Conservation (phyloP, 2,797 vertebrate genomes). For the Onychomys leucogaster region DNA sequence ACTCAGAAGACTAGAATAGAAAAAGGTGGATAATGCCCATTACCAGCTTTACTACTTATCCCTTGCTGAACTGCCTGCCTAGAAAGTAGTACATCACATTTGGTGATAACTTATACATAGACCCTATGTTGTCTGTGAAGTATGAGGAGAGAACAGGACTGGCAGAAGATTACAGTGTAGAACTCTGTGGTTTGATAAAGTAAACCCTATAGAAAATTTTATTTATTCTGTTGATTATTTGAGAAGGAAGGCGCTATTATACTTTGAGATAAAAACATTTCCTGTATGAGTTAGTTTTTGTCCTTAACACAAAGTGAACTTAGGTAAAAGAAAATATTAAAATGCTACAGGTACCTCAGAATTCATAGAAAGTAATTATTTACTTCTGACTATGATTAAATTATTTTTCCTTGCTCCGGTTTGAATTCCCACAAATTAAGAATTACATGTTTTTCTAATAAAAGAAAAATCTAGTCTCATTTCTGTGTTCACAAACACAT, state of each 20-base stretch:
- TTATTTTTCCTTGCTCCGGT: not conserved
- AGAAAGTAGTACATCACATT: not conserved
- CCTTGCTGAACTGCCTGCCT: no score
- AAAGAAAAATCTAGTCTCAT: not conserved
- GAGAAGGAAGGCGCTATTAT: not conserved
- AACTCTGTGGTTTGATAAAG: not conserved
- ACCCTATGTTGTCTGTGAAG: not conserved
- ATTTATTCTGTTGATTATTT: not conserved
- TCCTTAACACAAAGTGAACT: not conserved
- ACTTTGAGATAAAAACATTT: not conserved
- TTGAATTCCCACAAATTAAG: not conserved
- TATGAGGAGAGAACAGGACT: not conserved
- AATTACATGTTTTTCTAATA: not conserved
- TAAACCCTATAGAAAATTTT: not conserved
- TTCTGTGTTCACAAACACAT: not conserved
- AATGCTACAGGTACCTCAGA: not conserved
- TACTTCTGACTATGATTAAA: not conserved
- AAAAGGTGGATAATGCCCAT: not conserved
- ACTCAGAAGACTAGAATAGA: not conserved
- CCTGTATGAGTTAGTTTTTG: not conserved
- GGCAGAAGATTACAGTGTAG: not conserved
- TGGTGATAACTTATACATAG: not conserved
- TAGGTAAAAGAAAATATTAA: not conserved
- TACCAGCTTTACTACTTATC: no score
- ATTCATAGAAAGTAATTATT: not conserved